These are phyloP conservation scores for Hystrix brachyura DNA, from an alignment of 2,113 vertebrate genomes.

Conservation along the genomic window DNA sequence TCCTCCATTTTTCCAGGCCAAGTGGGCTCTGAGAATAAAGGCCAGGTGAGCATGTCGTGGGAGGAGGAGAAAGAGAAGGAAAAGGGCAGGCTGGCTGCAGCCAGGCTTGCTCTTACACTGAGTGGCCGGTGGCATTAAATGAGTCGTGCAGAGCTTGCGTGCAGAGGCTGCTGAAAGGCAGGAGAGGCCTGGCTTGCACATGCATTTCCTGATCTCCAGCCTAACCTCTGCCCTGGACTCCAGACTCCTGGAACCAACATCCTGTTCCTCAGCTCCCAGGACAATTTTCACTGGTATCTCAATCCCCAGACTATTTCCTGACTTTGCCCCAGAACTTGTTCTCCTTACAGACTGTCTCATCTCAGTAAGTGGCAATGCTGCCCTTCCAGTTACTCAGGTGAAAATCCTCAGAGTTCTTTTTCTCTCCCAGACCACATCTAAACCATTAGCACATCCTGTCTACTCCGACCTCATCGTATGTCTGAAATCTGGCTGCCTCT, in stretches of 20 bases:
- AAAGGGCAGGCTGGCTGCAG: background rate
- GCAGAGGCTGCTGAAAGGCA: background rate
- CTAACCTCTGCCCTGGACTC: background rate
- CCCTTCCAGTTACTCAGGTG: background rate
- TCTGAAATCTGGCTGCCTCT: background rate
- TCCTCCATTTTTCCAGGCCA: background rate
- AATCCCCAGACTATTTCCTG: background rate
- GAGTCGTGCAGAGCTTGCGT: background rate
- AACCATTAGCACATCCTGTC: background rate
- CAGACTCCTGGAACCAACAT: background rate
- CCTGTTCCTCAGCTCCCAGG: background rate
- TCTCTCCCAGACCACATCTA: background rate
- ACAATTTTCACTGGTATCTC: background rate
- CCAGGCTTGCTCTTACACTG: background rate
- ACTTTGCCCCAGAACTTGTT: background rate
- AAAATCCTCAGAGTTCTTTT: background rate
- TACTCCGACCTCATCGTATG: background rate
- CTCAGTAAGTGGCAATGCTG: slow-evolving; percentile 8
- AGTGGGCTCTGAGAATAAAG: background rate
- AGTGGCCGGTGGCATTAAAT: background rate
- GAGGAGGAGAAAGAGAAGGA: background rate
- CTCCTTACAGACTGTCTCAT: background rate
- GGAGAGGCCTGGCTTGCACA: background rate
- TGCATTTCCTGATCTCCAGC: background rate
- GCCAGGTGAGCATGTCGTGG: background rate